Evolutionary conservation across 1,140 invertebrate genomes (phyloP).

Genomic region (Oryctes rhinoceros): DNA sequence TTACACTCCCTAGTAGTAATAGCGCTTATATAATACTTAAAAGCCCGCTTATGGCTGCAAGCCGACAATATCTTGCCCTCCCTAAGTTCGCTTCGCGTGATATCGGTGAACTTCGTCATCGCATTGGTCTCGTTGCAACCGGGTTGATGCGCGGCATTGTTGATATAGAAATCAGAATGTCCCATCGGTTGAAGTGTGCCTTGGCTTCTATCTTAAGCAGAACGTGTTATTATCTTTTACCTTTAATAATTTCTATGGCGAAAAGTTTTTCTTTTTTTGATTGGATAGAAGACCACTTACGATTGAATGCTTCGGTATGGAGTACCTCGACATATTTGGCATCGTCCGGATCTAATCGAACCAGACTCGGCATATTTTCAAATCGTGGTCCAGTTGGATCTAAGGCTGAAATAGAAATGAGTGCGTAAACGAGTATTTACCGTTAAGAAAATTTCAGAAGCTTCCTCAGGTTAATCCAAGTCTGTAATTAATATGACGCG

Average conservation of each 20-base stretch:
- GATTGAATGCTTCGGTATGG: constrained; percentile 54
- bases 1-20: constrained; percentile 53
- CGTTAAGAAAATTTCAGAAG: too few species aligned
- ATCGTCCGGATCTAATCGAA: constrained; percentile 51
- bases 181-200: constrained; percentile 52
- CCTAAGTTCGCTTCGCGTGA: constrained; percentile 51
- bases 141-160: constrained; percentile 55
- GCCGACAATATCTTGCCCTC: constrained; percentile 55
- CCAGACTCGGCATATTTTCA: constrained; percentile 52
- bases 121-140: constrained; percentile 52
- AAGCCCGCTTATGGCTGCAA: constrained; percentile 58
- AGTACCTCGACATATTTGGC: constrained; percentile 57
- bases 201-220: constrained; percentile 51
- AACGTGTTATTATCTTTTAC: constrained; percentile 16
- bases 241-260: too few species aligned
- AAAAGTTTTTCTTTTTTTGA: neutral
- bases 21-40: constrained; percentile 58
- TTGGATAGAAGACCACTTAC: constrained; percentile 43
- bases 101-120: constrained; percentile 47
- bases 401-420: constrained; percentile 46
- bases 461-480: too few species aligned
- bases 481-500: too few species aligned
- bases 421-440: too few species aligned
- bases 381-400: constrained; percentile 57
- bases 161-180: constrained; percentile 57